Evolutionary conservation across 1,140 invertebrate species (phyloP), one percentile per base, ranked within the genome.

Genomic region (Macrotrachela quadricornifera): DNA sequence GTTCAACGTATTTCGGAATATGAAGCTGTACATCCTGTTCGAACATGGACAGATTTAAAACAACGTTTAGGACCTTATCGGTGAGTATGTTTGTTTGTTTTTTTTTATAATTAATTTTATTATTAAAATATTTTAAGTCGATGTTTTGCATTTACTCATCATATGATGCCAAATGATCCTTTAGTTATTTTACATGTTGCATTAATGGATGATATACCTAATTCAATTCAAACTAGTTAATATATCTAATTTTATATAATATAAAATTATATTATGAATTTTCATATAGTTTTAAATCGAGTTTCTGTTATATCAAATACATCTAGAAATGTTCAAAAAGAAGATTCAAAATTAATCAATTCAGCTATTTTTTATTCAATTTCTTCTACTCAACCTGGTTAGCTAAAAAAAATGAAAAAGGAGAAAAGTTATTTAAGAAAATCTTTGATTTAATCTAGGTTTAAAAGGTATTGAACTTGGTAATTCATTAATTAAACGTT

Each of bases 301-400:
- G 21, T 30, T 8, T 30, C 21, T 30, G 21, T 8, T 4, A 2
- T 4, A 30, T 30, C 21, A 8, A 8, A 30, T 13, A 21, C 13
- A n/a, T 36, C 15, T 9, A 9, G 39, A 15, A n/a, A 47, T 37
- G 13, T 3, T 13, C 6, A 40, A 46, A 50, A 13, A 51, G 49
- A 44, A 17, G 73, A 80, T 61, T 68, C 74, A 50, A 56, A 61
- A 21, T 66, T 71, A 59, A 76, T 80, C 56, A 75, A 72, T 56
- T 75, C 80, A 45, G 80, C 80, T 36, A 75, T 82, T 56, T 83
- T 83, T 68, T 83, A 83, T 69, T 83, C 80, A 1, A 81, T 83
- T 51, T 75, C 78, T 42, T 80, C 80, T 6, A 81, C 80, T 37
- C 80, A 82, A 66, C 75, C 71, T 67, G 70, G 79, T 80, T 61